These are phyloP conservation scores for Pseudolaguvia tuberculata DNA, from an alignment of 2,113 vertebrate genomes.

Conservation along the genomic window DNA sequence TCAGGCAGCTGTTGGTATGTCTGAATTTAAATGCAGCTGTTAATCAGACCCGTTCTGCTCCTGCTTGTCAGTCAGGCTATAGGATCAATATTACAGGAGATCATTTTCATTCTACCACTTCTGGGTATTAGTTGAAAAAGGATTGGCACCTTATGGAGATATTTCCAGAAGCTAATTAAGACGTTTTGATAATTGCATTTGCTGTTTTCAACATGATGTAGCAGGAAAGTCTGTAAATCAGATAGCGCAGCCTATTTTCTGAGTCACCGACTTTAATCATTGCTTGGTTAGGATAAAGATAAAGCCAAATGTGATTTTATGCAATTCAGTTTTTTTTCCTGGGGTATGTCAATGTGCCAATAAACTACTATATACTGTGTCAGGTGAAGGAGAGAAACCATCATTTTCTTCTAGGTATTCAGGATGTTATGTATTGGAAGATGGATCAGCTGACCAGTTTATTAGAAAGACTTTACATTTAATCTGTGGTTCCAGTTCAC, in stretches of 20 bases:
- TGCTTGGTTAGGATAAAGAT: not conserved
- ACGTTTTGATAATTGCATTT: conserved; percentile 5
- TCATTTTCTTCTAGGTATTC: not conserved
- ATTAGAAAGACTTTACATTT: not conserved
- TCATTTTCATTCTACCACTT: conserved; percentile 19
- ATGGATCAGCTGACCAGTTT: not conserved
- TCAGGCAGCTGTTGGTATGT: not conserved
- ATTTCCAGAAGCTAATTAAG: conserved; percentile 33
- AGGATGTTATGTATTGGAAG: not conserved
- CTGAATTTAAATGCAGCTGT: not conserved
- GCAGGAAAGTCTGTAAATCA: conserved; percentile 11
- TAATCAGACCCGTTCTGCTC: conserved; percentile 21
- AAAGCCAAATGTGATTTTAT: not conserved
- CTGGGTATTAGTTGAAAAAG: not conserved
- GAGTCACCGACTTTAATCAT: conserved; percentile 11
- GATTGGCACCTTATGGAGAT: conserved; percentile 9
- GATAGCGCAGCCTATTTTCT: conserved; percentile 34
- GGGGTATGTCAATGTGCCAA: not conserved
- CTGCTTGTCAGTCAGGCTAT: conserved; percentile 21
- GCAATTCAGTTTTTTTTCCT: not conserved
- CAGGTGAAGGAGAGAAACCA: not conserved
- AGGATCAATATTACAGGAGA: conserved; percentile 30
- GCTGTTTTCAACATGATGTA: not conserved
- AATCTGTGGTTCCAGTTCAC: too few relatives aligned
- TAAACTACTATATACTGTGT: not conserved